phyloP scores from a whole-genome alignment of 2,113 vertebrate genomes.

The Petrocephalus zakoni region DNA sequence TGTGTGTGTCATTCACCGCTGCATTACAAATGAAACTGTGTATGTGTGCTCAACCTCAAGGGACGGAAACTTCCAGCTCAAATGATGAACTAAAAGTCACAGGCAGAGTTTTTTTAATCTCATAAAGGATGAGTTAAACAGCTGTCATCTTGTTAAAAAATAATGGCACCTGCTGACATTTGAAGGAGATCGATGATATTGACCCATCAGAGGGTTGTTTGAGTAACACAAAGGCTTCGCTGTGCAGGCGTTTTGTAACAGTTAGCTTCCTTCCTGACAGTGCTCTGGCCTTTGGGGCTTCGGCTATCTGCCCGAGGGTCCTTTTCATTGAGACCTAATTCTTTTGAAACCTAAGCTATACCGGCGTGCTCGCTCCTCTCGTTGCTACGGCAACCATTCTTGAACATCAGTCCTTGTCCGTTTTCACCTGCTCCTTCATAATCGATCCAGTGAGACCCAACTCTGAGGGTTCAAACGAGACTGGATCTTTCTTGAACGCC shows the following conservation, averaged over 20 bases:
- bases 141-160: background rate
- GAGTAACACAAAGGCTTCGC: background rate
- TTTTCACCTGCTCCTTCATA: constrained; percentile 22
- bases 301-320: background rate
- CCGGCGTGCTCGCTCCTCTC: constrained; percentile 41
- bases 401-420: constrained; percentile 58
- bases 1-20: background rate
- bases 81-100: constrained; percentile 1
- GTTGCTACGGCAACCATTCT: constrained; percentile 57
- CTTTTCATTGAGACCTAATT: constrained; percentile 33
- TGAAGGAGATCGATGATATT: constrained; percentile 4
- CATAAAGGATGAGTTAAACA: background rate
- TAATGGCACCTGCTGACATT: constrained; percentile 10
- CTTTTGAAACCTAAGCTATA: constrained; percentile 52
- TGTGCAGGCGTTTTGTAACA: constrained; percentile 31
- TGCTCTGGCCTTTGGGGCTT: constrained; percentile 14
- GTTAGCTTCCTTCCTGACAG: constrained; percentile 27
- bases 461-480: constrained; percentile 38
- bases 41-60: background rate
- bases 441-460: constrained; percentile 58
- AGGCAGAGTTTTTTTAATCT: background rate
- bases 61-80: background rate
- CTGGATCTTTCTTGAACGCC: constrained; percentile 25
- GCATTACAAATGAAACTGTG: background rate
- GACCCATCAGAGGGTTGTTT: constrained; percentile 3